Evolutionary conservation across 2,113 vertebrate species (phyloP), one percentile per base, ranked within the genome.

Genomic region (Spea bombifrons): DNA sequence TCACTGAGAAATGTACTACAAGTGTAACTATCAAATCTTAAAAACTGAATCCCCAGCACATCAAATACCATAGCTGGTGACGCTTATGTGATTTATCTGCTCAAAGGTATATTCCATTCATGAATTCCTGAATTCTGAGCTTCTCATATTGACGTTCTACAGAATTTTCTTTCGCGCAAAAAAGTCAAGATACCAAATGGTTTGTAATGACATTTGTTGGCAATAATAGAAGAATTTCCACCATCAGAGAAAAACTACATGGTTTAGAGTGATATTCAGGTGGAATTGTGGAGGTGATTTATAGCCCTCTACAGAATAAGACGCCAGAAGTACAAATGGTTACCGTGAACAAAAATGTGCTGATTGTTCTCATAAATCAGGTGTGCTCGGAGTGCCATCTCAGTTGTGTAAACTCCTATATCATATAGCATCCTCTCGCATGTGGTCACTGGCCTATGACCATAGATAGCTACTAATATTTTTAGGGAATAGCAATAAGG

Each of bases 281-380:
- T 70, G 30, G 45, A n/a, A 8, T 43, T 63, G 17, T 71, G 47
- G 17, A 6, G 15, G 55, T 78, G 66, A 78, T 78, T 78, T 78
- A 78, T 78, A 50, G 57, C 67, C 44, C 17, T 50, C 47, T 63
- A 71, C 45, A 46, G 55, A 78, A 55, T 71, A 78, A 78, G 75
- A 71, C 64, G 71, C 67, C 16, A 78, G 46, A 78, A 50, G 67
- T n/a, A 64, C 67, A 78, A 78, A 78, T 78, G 69, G 46, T 78
- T 71, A 67, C 75, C 45, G 16, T 71, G 67, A 49, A 71, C 75
- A 78, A 64, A n/a, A 78, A 78, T 64, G 44, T 16, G 50, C 10
- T 78, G 75, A 78, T 78, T 78, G 75, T 59, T 50, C 9, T 71
- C 75, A 78, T 78, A 78, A 78, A 78, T 78, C 75, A 78, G 67